phyloP scores from a whole-genome alignment of 2,888 invertebrate genomes.

The Drymonia ruficornis region DNA sequence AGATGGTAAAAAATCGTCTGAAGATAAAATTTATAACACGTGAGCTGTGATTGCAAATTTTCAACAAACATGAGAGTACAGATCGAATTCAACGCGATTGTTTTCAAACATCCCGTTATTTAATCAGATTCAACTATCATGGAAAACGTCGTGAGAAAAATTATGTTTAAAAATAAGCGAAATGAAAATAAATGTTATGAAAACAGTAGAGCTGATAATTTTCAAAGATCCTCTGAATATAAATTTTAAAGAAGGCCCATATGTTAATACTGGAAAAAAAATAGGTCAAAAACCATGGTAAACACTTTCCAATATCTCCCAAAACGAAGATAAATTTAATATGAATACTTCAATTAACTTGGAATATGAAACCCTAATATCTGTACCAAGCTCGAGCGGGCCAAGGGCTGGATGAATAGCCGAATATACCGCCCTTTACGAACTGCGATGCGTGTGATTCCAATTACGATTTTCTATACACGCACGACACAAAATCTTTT shows the following conservation, averaged over 20 bases:
- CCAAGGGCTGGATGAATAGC: constrained; percentile 15
- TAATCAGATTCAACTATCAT: background rate
- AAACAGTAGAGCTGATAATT: constrained; percentile 1
- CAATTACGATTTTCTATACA: constrained; percentile 8
- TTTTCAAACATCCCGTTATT: background rate
- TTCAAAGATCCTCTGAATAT: too few relatives aligned
- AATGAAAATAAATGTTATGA: background rate
- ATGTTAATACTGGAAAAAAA: too few relatives aligned
- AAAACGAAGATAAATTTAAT: too few relatives aligned
- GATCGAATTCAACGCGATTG: background rate
- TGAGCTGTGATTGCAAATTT: background rate
- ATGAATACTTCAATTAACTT: constrained; percentile 35
- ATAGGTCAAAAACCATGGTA: too few relatives aligned
- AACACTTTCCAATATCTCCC: too few relatives aligned
- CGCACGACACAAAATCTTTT: constrained; percentile 4
- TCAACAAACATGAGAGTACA: background rate
- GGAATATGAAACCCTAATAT: constrained; percentile 22
- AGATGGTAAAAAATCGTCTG: too few relatives aligned
- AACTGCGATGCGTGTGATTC: constrained; percentile 15
- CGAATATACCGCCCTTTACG: constrained; percentile 24
- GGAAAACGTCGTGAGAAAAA: background rate
- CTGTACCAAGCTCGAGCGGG: constrained; percentile 14
- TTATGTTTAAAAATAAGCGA: background rate
- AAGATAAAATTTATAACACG: background rate
- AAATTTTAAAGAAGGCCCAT: too few relatives aligned